phyloP scores from a whole-genome alignment of 2,888 invertebrate genomes.

The Ectropis crepuscularia region DNA sequence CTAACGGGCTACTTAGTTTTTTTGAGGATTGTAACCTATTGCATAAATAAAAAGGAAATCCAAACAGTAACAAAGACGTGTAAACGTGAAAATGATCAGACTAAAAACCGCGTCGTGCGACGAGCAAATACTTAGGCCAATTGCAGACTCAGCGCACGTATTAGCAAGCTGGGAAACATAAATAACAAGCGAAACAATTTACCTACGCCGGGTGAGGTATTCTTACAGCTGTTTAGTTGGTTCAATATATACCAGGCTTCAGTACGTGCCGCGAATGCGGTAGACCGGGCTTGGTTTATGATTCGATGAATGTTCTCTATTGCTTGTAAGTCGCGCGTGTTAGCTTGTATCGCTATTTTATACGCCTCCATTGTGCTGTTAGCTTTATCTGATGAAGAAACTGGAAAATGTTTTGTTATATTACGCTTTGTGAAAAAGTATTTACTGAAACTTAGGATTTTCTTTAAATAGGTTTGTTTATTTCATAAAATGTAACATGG shows the following conservation, averaged over 20 bases:
- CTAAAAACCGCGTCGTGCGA: conserved; percentile 47
- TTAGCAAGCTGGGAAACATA: conserved; percentile 79
- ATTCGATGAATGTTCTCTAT: conserved; percentile 69
- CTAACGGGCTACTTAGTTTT: no score
- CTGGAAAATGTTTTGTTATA: conserved; percentile 28
- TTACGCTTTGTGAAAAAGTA: background rate
- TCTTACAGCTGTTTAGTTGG: conserved; percentile 83
- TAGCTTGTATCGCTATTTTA: conserved; percentile 59
- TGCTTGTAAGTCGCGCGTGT: conserved; percentile 61
- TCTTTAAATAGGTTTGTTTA: no score
- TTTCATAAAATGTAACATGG: no score
- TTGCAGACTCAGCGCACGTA: conserved; percentile 73
- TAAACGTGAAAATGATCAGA: conserved; percentile 44
- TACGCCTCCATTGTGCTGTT: conserved; percentile 57
- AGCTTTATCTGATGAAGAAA: conserved; percentile 43
- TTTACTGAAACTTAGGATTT: no score
- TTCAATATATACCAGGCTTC: conserved; percentile 74
- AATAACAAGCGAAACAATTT: conserved; percentile 81
- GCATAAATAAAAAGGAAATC: no score
- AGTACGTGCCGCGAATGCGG: conserved; percentile 73
- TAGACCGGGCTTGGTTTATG: conserved; percentile 58
- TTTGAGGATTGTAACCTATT: no score
- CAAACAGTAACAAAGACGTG: conserved; percentile 10
- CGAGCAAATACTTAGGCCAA: conserved; percentile 45
- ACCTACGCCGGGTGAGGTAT: conserved; percentile 78